Conservation (phyloP, 2,113 vertebrate species). For the Cathartes aura region DNA sequence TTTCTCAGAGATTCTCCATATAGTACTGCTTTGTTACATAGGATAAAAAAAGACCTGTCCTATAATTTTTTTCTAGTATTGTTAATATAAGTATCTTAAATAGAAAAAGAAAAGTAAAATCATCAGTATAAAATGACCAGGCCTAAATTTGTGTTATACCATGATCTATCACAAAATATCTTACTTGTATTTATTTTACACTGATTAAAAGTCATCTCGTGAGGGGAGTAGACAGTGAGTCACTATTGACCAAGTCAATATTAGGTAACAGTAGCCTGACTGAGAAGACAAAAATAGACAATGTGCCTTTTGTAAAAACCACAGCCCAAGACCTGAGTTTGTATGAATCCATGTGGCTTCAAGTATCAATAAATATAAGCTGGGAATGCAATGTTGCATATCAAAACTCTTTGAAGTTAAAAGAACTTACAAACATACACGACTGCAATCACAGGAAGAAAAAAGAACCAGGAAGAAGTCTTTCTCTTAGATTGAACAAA, state of each 20-base stretch:
- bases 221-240: not conserved
- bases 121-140: not conserved
- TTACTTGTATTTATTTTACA: not conserved
- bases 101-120: not conserved
- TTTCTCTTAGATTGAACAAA: not conserved
- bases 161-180: not conserved
- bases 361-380: not conserved
- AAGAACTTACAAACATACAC: not conserved
- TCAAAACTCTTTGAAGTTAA: not conserved
- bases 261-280: not conserved
- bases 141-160: not conserved
- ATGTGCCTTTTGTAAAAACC: not conserved
- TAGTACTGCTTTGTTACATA: not conserved
- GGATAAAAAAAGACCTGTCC: not conserved
- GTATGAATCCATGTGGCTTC: not conserved
- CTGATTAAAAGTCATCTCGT: not conserved
- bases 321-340: not conserved
- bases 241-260: not conserved
- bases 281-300: not conserved
- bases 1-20: not conserved
- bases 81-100: not conserved
- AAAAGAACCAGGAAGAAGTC: not conserved
- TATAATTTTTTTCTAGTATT: not conserved
- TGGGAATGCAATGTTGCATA: not conserved
- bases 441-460: not conserved